Evolutionary conservation across 2,113 vertebrate species (phyloP).

Genomic region (Dipodomys stephensi): DNA sequence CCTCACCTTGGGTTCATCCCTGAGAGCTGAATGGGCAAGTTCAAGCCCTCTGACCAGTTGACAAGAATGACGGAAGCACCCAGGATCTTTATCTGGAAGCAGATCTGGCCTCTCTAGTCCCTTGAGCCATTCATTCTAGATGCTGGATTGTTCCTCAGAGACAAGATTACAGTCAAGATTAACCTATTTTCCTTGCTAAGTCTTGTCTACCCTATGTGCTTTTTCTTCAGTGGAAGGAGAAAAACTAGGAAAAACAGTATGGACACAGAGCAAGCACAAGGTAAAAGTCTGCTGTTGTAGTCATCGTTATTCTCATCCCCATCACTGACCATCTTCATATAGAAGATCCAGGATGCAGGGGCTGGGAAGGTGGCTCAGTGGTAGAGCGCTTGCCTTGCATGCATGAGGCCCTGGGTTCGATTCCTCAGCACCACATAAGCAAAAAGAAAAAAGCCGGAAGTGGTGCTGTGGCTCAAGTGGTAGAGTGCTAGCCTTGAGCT

Average conservation of each 20-base stretch:
- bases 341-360: background rate
- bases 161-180: background rate
- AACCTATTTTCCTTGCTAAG: background rate
- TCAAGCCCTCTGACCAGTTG: background rate
- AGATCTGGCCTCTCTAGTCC: background rate
- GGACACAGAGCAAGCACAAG: background rate
- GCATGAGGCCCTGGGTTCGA: too few species aligned
- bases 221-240: slow-evolving; percentile 27
- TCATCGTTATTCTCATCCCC: background rate
- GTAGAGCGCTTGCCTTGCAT: too few species aligned
- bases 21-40: background rate
- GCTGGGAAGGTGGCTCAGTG: too few species aligned
- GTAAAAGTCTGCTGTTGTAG: background rate
- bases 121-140: background rate
- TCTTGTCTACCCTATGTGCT: background rate
- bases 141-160: background rate
- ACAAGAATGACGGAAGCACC: background rate
- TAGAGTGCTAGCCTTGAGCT: too few species aligned
- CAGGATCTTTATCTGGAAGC: background rate
- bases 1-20: background rate
- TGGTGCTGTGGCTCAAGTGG: too few species aligned
- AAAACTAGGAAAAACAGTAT: background rate
- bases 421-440: too few species aligned
- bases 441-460: too few species aligned
- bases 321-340: background rate